Evolutionary conservation across 2,888 invertebrate species (phyloP).

Genomic region (Chymomyza caudatula): DNA sequence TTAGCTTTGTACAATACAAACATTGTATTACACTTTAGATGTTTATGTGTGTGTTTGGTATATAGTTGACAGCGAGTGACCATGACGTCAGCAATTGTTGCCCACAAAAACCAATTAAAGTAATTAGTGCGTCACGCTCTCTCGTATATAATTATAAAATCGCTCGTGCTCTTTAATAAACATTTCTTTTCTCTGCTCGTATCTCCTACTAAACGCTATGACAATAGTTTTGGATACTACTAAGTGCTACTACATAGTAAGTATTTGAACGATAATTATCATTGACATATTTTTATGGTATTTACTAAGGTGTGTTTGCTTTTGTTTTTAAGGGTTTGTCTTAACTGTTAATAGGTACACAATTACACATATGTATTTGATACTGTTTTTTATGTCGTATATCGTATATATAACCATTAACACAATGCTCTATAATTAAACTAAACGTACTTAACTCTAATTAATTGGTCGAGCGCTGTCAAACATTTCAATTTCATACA

Average conservation of each 20-base stretch:
- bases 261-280: slow-evolving; percentile 47
- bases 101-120: slow-evolving; percentile 45
- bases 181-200: background rate
- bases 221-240: slow-evolving; percentile 27
- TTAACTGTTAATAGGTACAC: slow-evolving; percentile 4
- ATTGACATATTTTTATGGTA: slow-evolving; percentile 48
- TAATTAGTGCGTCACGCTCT: slow-evolving; percentile 53
- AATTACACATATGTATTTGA: background rate
- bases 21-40: background rate
- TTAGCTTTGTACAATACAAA: slow-evolving; percentile 1
- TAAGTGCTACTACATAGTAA: slow-evolving; percentile 3
- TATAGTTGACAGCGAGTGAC: background rate
- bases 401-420: background rate
- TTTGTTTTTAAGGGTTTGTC: background rate
- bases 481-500: too few species aligned
- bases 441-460: background rate
- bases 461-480: background rate
- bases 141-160: slow-evolving; percentile 46
- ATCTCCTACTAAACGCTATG: slow-evolving; percentile 43
- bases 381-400: background rate
- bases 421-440: background rate
- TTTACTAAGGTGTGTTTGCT: background rate
- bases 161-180: slow-evolving; percentile 11
- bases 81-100: background rate
- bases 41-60: background rate